Evolutionary conservation across 2,888 invertebrate species (phyloP).

Genomic region (Hydrotaea diabolus): DNA sequence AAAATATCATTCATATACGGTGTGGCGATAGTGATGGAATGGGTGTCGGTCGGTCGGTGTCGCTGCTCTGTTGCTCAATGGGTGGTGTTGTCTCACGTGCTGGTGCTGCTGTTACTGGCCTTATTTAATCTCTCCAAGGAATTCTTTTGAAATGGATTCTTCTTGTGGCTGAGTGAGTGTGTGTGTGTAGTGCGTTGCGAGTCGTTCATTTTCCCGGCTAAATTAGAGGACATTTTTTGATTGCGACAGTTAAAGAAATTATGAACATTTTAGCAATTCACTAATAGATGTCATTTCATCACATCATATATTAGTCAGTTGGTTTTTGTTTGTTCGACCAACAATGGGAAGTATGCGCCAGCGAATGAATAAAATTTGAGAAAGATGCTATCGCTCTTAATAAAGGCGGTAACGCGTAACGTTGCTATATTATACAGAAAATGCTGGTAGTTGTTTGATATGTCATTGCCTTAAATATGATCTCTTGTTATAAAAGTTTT

Average conservation of each 20-base stretch:
- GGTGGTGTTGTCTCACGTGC: constrained; percentile 37
- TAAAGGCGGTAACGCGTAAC: too few relatives aligned
- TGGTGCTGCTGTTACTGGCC: too few relatives aligned
- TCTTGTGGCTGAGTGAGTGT: background rate
- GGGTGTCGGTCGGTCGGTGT: constrained; percentile 16
- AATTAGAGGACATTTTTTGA: constrained; percentile 43
- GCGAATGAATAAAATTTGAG: too few relatives aligned
- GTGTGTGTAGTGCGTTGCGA: constrained; percentile 9
- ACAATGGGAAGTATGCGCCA: constrained; percentile 6
- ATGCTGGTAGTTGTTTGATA: too few relatives aligned
- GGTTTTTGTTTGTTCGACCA: background rate
- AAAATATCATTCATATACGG: constrained; percentile 39
- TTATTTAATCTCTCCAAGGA: constrained; percentile 9
- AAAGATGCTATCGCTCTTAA: too few relatives aligned
- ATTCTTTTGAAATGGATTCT: constrained; percentile 39
- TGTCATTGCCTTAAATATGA: too few relatives aligned
- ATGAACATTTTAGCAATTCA: constrained; percentile 60
- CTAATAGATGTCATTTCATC: constrained; percentile 54
- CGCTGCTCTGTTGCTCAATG: constrained; percentile 51
- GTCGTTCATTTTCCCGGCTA: constrained; percentile 22
- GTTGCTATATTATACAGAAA: too few relatives aligned
- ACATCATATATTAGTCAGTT: constrained; percentile 30
- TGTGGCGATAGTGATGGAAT: constrained; percentile 5
- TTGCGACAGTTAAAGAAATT: constrained; percentile 59
- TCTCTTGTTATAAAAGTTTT: too few relatives aligned